These are phyloP conservation scores for Pilophorus perplexus DNA, from an alignment of 2,888 invertebrate genomes.

Conservation along the genomic window DNA sequence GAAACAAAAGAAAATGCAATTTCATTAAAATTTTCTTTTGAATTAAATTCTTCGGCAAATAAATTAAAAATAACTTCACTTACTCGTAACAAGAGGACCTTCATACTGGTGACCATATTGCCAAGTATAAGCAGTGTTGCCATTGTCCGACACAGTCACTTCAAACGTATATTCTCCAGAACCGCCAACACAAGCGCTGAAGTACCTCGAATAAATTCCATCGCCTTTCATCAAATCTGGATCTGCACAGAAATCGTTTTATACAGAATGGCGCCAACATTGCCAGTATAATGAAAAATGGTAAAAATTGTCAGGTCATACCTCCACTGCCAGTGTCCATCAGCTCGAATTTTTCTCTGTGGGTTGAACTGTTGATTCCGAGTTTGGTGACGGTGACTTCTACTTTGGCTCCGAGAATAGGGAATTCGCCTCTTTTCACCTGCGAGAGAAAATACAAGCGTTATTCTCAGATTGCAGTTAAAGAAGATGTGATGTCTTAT, in stretches of 20 bases:
- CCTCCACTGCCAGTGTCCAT: constrained; percentile 61
- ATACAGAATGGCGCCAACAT: background rate
- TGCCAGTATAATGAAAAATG: background rate
- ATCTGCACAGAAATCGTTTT: constrained; percentile 52
- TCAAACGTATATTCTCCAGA: constrained; percentile 58
- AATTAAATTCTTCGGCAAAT: no score
- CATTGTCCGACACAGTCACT: constrained; percentile 57
- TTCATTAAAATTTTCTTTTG: no score
- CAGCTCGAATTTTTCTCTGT: constrained; percentile 54
- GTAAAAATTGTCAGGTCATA: constrained; percentile 43
- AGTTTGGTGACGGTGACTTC: constrained; percentile 55
- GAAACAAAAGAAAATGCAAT: no score
- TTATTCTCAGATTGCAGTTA: background rate
- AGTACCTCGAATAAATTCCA: constrained; percentile 64
- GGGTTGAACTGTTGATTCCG: constrained; percentile 48
- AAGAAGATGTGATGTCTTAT: background rate
- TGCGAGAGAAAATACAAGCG: constrained; percentile 22
- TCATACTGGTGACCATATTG: constrained; percentile 49
- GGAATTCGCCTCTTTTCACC: constrained; percentile 57
- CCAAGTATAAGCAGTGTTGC: constrained; percentile 58
- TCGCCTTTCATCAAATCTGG: constrained; percentile 64
- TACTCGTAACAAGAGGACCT: constrained; percentile 41
- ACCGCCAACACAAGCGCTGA: constrained; percentile 55
- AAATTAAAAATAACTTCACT: no score
- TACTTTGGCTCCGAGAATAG: constrained; percentile 60